phyloP scores from a whole-genome alignment of 1,140 invertebrate species.

The Eriocheir sinensis region DNA sequence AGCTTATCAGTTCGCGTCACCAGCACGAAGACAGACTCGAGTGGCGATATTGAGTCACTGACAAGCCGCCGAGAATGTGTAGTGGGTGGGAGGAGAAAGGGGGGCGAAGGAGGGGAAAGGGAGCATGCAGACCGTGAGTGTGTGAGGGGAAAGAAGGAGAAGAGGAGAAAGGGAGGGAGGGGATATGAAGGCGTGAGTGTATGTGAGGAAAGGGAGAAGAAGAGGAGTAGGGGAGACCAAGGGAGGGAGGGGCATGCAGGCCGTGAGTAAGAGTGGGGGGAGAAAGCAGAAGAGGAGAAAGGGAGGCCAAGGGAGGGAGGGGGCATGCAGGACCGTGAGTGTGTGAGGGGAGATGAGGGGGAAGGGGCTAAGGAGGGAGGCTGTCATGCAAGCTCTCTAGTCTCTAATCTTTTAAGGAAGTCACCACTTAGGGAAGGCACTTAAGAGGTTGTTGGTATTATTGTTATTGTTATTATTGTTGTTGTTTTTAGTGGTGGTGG shows the following conservation, averaged over 20 bases:
- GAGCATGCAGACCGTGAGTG: too few species aligned
- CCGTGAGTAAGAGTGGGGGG: too few species aligned
- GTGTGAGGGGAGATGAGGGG: too few species aligned
- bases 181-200: not conserved
- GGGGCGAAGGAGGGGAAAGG: not conserved
- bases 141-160: too few species aligned
- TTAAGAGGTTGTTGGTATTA: not conserved
- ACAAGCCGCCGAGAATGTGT: not conserved
- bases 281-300: too few species aligned
- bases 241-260: too few species aligned
- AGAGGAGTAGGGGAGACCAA: too few species aligned
- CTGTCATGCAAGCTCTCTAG: not conserved
- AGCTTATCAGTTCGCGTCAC: not conserved
- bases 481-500: not conserved
- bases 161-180: too few species aligned
- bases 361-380: too few species aligned
- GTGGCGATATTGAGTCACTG: not conserved
- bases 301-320: too few species aligned
- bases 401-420: not conserved
- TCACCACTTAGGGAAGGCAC: not conserved
- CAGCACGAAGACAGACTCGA: not conserved
- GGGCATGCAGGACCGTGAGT: not conserved
- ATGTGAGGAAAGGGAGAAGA: too few species aligned
- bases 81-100: too few species aligned
- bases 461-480: constrained; percentile 3